Evolutionary conservation across 2,797 vertebrate genomes (phyloP).

Genomic region (Siniperca undulata): DNA sequence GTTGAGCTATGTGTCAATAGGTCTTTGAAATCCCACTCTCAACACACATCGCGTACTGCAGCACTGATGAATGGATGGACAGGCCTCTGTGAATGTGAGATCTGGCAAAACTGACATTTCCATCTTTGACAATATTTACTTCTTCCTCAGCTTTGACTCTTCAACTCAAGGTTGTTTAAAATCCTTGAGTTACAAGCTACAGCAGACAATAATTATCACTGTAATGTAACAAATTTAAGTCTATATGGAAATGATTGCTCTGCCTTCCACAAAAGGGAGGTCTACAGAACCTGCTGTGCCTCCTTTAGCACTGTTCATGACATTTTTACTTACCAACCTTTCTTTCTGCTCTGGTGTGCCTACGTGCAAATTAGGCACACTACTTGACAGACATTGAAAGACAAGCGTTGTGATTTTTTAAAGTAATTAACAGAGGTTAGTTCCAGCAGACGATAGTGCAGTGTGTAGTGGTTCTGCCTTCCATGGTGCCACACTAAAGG

Average conservation of each 20-base stretch:
- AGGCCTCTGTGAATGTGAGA: not conserved
- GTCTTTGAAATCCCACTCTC: slow-evolving; percentile 3
- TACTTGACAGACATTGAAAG: not conserved
- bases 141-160: not conserved
- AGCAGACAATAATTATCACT: not conserved
- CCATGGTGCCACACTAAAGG: slow-evolving; percentile 27
- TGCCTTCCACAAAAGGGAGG: not conserved
- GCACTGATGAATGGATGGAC: not conserved
- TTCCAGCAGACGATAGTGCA: not conserved
- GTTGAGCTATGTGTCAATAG: not conserved
- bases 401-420: slow-evolving; percentile 9
- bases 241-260: not conserved
- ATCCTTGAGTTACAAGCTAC: too few species aligned
- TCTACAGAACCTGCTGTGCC: not conserved
- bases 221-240: not conserved
- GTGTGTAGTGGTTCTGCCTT: slow-evolving; percentile 1
- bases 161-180: slow-evolving; percentile 1
- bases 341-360: not conserved
- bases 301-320: not conserved
- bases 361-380: slow-evolving; percentile 8
- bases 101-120: slow-evolving; percentile 5
- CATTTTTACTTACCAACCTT: not conserved
- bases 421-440: slow-evolving; percentile 28
- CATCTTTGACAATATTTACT: not conserved
- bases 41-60: not conserved